Evolutionary conservation across 2,888 invertebrate species (phyloP), one percentile per base, ranked within the genome.

Genomic region (Lissocephala sabroskyi): DNA sequence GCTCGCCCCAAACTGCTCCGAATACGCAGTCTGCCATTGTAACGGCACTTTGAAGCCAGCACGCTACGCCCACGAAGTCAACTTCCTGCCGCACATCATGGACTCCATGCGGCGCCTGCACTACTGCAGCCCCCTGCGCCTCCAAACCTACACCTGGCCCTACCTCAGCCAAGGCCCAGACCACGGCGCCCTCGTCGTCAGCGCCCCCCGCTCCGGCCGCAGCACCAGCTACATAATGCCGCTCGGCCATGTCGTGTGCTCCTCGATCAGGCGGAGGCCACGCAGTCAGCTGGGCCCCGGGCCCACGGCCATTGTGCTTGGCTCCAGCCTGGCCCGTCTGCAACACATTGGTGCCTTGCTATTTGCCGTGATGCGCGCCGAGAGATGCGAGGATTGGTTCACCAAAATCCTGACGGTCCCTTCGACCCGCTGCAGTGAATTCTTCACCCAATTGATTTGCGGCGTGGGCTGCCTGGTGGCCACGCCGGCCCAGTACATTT

Each of bases 121-220:
- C 0, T 6, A 68, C 2, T 49, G 42, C 4, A 29, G 40, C 0
- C 5, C 76, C 41, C 35, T 52, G 23, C 65, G 68, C 1, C n/a
- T 68, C n/a, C 74, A 68, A 41, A 73, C 74, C 49, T 62, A 65
- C 37, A 49, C 68, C 0, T 76, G 68, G 68, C 53, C 65, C 0
- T 49, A 73, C 14, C 23, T 68, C 3, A 6, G 10, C 3, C 7
- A 13, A 2, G 56, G 52, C 0, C 3, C 32, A 1, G 49, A 26
- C 0, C 40, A 62, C 18, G 65, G 77, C 0, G 65, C 54, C 1
- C 35, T 68, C 13, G 49, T 73, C 4, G 55, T 76, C 2, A 49
- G 55, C 36, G 59, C 65, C 0, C 70, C 74, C 1, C 46, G 46
- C 10, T 76, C 77, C 33, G 68, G 68, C 3, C 74, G 76, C 5